Evolutionary conservation across 2,888 invertebrate genomes (phyloP), one percentile per base, ranked within the genome.

Genomic region (Drosophila paracracens): DNA sequence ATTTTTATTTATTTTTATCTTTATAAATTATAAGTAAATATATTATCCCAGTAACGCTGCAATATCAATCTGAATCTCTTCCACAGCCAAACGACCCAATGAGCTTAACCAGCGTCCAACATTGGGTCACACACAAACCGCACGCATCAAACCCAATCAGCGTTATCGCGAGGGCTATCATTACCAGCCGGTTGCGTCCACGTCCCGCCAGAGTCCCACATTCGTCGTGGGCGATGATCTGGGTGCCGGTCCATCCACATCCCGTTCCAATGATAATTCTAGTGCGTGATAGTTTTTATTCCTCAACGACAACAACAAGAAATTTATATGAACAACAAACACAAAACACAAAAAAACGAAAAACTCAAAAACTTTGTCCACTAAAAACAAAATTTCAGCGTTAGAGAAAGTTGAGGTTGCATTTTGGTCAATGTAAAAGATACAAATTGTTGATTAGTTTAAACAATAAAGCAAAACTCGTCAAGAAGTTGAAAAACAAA

Each of bases 201-300:
- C 94, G 90, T 94, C 94, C 89, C 94, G 94, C 93, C 94, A 94
- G 91, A 93, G 94, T 91, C 94, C 94, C 83, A 93, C 93, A 81
- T 93, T 93, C 88, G 89, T 93, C 80, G 81, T 93, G 86, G 93
- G 92, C 87, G 93, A 93, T 84, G 92, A 93, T 76, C 82, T 90
- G 88, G 91, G 87, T 86, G 92, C 92, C 86, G 93, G 93, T 91
- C 93, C 93, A 93, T 92, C 93, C 92, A 93, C 93, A 91, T 93
- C 93, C 92, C 93, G 92, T 91, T 93, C 93, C 92, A 93, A 92
- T 93, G 93, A 92, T 91, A 93, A 93, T 90, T 93, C 93, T 90
- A 93, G 93, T 93, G 93, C 93, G 93, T 93, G 93, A 93, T 93
- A 93, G 93, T 93, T 92, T 92, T 92, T 92, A 92, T 91, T 92